Conservation (phyloP, 1,140 invertebrate species). For the Caligus rogercresseyi region DNA sequence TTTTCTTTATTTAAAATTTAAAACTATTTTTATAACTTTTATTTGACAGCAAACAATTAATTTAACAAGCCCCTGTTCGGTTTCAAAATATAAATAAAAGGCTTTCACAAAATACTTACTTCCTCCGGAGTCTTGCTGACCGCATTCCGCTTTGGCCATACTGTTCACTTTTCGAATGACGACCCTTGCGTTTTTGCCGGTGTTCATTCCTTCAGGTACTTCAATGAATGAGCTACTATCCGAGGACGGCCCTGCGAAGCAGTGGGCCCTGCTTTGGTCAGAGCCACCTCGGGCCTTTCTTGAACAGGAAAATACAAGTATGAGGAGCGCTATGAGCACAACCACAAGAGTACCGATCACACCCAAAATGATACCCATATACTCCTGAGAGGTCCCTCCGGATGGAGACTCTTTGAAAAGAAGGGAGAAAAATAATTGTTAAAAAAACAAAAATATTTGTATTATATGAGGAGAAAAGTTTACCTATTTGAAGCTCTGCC, state of each 20-base stretch:
- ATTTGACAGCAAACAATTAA: no score
- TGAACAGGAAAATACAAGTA: background rate
- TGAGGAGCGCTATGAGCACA: background rate
- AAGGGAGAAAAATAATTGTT: background rate
- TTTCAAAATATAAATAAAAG: no score
- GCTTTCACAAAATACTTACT: no score
- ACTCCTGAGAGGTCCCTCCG: background rate
- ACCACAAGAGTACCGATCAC: background rate
- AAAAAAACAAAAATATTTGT: background rate
- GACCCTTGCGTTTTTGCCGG: background rate
- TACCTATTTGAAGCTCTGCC: constrained; percentile 16
- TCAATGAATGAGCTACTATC: background rate
- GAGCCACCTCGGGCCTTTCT: background rate
- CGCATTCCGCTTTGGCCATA: background rate
- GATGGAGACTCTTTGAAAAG: background rate
- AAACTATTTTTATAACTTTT: no score
- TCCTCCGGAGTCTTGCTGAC: background rate
- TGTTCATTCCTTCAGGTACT: background rate
- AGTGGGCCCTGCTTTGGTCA: background rate
- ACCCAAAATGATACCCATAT: background rate
- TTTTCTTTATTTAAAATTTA: no score
- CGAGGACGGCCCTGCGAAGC: background rate
- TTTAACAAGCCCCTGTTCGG: no score
- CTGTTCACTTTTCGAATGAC: background rate
- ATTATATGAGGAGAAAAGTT: background rate